A percentile compares a stretch with the other conserved stretches of the same genome.
These are phyloP conservation scores for Bubo blakistoni DNA, from an alignment of 2,113 vertebrate species.

Conservation along the genomic window DNA sequence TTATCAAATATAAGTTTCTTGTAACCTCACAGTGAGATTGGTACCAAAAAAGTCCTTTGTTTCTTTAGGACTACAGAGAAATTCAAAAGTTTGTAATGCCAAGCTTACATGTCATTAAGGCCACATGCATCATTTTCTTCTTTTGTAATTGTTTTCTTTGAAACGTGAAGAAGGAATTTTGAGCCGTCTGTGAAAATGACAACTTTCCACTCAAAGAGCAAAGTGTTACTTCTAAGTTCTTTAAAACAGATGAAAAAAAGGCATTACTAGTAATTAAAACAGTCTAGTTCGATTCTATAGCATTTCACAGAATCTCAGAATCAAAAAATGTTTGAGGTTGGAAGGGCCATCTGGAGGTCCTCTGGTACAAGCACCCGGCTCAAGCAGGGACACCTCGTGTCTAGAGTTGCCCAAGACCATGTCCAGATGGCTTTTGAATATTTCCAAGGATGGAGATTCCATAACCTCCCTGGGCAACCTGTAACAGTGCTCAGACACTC, in stretches of 20 bases:
- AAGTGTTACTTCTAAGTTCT: background rate
- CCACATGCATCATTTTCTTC: background rate
- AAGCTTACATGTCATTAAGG: background rate
- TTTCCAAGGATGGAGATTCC: background rate
- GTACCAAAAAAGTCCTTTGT: background rate
- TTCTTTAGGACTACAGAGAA: background rate
- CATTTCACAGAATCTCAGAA: background rate
- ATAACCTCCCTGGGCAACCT: background rate
- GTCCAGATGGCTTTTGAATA: background rate
- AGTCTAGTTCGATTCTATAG: background rate
- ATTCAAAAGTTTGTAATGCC: background rate
- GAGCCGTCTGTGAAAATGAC: background rate
- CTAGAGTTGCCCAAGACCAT: background rate
- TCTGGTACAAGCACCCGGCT: background rate
- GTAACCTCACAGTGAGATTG: background rate
- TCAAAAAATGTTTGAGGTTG: background rate
- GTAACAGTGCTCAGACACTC: background rate
- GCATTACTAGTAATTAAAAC: background rate
- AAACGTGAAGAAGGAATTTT: background rate
- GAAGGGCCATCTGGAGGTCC: background rate
- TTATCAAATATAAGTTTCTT: background rate
- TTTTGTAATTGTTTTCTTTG: background rate
- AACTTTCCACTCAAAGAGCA: background rate
- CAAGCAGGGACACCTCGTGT: background rate
- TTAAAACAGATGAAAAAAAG: background rate